Evolutionary conservation across 1,140 invertebrate species (phyloP).

Genomic region (Diorhabda carinulata): DNA sequence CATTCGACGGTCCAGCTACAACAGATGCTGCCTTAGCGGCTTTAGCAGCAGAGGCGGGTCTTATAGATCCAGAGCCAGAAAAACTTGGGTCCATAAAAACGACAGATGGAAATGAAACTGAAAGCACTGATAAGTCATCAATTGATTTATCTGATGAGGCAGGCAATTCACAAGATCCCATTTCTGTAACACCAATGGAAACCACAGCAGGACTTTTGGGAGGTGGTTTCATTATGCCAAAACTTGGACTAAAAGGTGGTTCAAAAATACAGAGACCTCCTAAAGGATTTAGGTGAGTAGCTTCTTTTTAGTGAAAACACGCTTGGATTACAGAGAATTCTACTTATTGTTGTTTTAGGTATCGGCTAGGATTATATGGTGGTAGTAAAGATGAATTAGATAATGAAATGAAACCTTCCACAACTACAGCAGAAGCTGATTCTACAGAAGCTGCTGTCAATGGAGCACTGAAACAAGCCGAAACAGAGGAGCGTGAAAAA

Average conservation of each 20-base stretch:
- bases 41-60: conserved; percentile 61
- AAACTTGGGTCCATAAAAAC: conserved; percentile 10
- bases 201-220: conserved; percentile 32
- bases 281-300: conserved; percentile 19
- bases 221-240: conserved; percentile 26
- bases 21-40: conserved; percentile 63
- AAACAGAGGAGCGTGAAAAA: conserved; percentile 35
- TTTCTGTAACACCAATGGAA: conserved; percentile 18
- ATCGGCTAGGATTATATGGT: conserved; percentile 36
- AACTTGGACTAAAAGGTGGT: conserved; percentile 44
- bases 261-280: conserved; percentile 18
- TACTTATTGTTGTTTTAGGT: conserved; percentile 17
- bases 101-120: conserved; percentile 10
- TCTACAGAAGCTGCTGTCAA: conserved; percentile 29
- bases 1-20: conserved; percentile 58
- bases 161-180: conserved; percentile 15
- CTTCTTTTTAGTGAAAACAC: neutral
- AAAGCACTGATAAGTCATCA: neutral
- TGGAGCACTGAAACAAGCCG: conserved; percentile 20
- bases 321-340: neutral
- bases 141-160: conserved; percentile 17
- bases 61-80: conserved; percentile 57
- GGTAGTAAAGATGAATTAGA: conserved; percentile 37
- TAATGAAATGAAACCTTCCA: conserved; percentile 19
- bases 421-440: conserved; percentile 29